Base-by-base conservation (phyloP, 2,888 invertebrate genomes). In the Dorcus hopei region DNA sequence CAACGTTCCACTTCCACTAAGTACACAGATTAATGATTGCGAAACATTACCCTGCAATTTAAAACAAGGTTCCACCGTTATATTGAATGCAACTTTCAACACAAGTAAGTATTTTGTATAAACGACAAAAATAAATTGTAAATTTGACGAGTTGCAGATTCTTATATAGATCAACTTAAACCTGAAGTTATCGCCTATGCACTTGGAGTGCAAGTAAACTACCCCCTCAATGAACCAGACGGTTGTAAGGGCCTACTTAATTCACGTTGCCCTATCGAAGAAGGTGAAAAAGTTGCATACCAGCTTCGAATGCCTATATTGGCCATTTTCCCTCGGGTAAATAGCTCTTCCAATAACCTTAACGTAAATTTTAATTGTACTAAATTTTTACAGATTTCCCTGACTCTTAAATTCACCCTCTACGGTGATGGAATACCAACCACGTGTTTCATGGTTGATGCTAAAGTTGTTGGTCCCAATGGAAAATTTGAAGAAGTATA, bases 161-260 rank as follows among this genome's bases (percentile, higher is more conserved):
- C 9, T 11, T 49, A 41, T 33, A n/a, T 48, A 4, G 33, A n/a
- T 9, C 40, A 41, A 9, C 41, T 41, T 8, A 38, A 23, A 9
- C 55, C 50, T 2, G 40, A 40, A 8, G 50, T 50, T 6, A 16
- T 42, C 11, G 55, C 55, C 8, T 16, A n/a, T 14, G 49, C 49
- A 4, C 9, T 40, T 2, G 55, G 38, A 2, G 11, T 38, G 9
- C 8, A n/a, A 3, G 14, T 49, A 7, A 43, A 49, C 9, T 55
- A 49, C 38, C 49, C 49, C 9, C 45, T 55, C 11, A 19, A 9
- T 3, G 40, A 55, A n/a, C 39, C 6, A 41, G 33, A 55, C 16
- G 50, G 49, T 5, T 55, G 55, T 33, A 14, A 55, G 2, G 49
- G 38, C 9, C 50, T 55, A 3, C 33, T 26, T n/a, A 43, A 50